Evolutionary conservation across 2,888 invertebrate species (phyloP).

Genomic region (Habrosyne pyritoides): DNA sequence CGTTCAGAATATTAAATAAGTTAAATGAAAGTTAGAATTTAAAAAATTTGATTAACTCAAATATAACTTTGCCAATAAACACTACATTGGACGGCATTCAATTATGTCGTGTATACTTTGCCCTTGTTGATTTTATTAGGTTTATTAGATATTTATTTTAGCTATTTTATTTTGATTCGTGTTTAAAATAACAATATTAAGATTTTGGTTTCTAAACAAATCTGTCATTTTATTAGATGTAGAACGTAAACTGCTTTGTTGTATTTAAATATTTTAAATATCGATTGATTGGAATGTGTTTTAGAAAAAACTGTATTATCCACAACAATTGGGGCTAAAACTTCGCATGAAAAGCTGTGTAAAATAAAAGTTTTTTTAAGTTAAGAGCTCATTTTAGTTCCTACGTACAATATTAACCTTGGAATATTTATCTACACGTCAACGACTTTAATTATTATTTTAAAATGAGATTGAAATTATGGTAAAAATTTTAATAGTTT

Average conservation of each 20-base stretch:
- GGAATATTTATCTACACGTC: constrained; percentile 5
- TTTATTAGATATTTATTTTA: constrained; percentile 16
- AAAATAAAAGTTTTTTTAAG: background rate
- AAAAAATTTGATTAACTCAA: background rate
- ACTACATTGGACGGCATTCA: constrained; percentile 69
- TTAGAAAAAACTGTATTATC: background rate
- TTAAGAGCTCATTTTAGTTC: background rate
- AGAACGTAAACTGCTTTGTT: constrained; percentile 28
- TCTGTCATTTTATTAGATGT: constrained; percentile 10
- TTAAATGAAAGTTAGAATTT: background rate
- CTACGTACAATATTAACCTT: background rate
- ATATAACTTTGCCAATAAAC: constrained; percentile 23
- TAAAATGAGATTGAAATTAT: background rate
- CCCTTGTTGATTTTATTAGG: constrained; percentile 40
- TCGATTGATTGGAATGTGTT: background rate
- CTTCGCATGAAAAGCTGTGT: constrained; percentile 8
- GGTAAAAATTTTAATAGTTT: background rate
- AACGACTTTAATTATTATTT: background rate
- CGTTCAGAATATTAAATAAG: background rate
- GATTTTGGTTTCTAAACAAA: constrained; percentile 18
- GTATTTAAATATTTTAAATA: background rate
- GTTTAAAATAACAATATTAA: constrained; percentile 9
- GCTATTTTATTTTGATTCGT: background rate
- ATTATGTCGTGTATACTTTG: constrained; percentile 65
- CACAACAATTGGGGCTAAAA: background rate